phyloP scores from a whole-genome alignment of 2,888 invertebrate genomes.

The Nomada fucata region DNA sequence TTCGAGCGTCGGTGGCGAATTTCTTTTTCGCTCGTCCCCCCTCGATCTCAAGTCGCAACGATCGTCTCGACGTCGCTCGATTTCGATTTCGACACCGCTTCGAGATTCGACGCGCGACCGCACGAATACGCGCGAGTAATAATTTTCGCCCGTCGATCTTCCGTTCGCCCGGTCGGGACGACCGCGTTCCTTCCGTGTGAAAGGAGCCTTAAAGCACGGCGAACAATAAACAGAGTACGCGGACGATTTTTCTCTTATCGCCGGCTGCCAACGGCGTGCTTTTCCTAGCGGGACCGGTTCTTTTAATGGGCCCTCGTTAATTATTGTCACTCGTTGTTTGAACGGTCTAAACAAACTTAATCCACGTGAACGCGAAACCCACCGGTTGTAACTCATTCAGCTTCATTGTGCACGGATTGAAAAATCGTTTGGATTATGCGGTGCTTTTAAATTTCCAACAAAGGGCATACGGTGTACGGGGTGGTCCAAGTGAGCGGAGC shows the following conservation, averaged over 20 bases:
- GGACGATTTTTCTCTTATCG: conserved; percentile 20
- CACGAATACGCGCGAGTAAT: no score
- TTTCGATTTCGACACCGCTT: conserved; percentile 1
- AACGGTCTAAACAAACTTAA: conserved; percentile 21
- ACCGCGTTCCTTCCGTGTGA: conserved; percentile 4
- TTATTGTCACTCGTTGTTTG: conserved; percentile 30
- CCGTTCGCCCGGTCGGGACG: conserved; percentile 14
- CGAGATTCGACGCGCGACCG: no score
- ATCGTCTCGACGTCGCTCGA: neutral
- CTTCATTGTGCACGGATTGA: neutral
- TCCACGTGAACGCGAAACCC: neutral
- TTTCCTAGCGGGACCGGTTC: conserved; percentile 20
- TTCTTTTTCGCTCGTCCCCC: no score
- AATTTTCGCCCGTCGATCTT: neutral
- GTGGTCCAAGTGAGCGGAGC: no score
- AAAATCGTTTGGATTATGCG: neutral
- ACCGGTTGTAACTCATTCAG: neutral
- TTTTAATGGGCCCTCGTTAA: conserved; percentile 30
- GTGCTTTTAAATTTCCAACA: no score
- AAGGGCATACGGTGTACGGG: no score
- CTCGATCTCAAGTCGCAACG: neutral
- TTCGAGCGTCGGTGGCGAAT: neutral
- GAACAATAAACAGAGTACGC: conserved; percentile 19
- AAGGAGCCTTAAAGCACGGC: conserved; percentile 1
- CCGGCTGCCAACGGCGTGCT: neutral